Base-by-base conservation (phyloP, 2,888 invertebrate species). In the Plemyria rubiginata region DNA sequence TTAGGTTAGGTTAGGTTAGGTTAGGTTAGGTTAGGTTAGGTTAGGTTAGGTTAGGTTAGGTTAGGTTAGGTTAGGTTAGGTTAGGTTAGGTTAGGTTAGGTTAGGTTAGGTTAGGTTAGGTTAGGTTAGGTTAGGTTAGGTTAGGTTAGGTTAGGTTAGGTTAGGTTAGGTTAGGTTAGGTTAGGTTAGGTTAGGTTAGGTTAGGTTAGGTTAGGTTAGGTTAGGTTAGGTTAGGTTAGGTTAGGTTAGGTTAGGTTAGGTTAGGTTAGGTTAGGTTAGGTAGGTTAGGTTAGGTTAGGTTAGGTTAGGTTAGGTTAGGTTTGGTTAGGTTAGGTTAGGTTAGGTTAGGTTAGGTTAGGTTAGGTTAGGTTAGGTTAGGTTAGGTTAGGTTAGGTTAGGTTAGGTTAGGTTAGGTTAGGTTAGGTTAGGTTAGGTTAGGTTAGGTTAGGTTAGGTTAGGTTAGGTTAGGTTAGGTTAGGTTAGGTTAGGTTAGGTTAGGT, bases 1-100 rank as follows among this genome's bases (percentile, higher is more conserved):
- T 57, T 57, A 57, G 56, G 56, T 57, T 57, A 57, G 56, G 56
- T 57, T 57, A 57, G 56, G 56, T 57, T 57, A 57, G 56, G 56
- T 41, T 41, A 41, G 40, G 40, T 53, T 41, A 53, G 40, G 54
- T 54, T 54, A 54, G 54, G 54, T 54, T 54, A 54, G 54, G 54
- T 54, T 54, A 54, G 54, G 54, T 54, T 54, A 54, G 54, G 54
- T 54, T 54, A 54, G 54, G 54, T 54, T 54, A 54, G 54, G 54
- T 54, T 54, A 43, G 43, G 54, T 54, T 54, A 54, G 54, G 53
- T 54, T 54, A 53, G 54, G 54, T 54, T 49, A 50, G 29, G 29
- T 45, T 45, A 45, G 45, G 43, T 43, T 43, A 43, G 43, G 43
- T 43, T 43, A 43, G 43, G 43, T 43, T 43, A 43, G 43, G 43